phyloP scores from a whole-genome alignment of 2,797 vertebrate genomes.

The Pseudocheirus occidentalis region DNA sequence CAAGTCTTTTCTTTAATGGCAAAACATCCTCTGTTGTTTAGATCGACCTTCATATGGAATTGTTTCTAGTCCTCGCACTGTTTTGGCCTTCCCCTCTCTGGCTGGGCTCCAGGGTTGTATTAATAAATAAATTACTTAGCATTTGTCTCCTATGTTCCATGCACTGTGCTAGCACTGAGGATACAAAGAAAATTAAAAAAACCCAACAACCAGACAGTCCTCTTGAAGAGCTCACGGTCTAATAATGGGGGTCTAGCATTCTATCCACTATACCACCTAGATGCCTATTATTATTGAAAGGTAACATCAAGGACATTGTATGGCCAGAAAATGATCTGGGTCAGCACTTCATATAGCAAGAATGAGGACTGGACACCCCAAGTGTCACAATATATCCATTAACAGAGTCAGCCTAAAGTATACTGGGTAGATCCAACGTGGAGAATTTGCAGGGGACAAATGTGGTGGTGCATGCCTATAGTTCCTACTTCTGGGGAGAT shows the following conservation, averaged over 20 bases:
- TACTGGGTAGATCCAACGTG: too few species aligned
- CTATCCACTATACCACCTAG: background rate
- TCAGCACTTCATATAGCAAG: too few species aligned
- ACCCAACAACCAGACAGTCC: background rate
- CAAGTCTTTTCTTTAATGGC: background rate
- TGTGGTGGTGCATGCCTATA: too few species aligned
- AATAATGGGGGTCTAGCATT: background rate
- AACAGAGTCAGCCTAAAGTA: too few species aligned
- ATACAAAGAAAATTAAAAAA: background rate
- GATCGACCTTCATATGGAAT: background rate
- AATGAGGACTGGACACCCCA: too few species aligned
- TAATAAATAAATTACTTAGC: background rate
- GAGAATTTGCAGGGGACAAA: too few species aligned
- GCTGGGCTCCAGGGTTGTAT: background rate
- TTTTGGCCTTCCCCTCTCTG: background rate
- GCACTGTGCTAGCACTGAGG: background rate
- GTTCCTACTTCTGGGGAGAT: background rate
- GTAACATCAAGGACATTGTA: too few species aligned
- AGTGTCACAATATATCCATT: too few species aligned
- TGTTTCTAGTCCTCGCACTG: background rate
- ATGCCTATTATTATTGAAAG: too few species aligned
- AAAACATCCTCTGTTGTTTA: background rate
- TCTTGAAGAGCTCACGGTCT: background rate
- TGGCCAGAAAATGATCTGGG: too few species aligned
- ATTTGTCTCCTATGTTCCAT: background rate